phyloP scores from a whole-genome alignment of 2,888 invertebrate species.

The Sialis lutaria region DNA sequence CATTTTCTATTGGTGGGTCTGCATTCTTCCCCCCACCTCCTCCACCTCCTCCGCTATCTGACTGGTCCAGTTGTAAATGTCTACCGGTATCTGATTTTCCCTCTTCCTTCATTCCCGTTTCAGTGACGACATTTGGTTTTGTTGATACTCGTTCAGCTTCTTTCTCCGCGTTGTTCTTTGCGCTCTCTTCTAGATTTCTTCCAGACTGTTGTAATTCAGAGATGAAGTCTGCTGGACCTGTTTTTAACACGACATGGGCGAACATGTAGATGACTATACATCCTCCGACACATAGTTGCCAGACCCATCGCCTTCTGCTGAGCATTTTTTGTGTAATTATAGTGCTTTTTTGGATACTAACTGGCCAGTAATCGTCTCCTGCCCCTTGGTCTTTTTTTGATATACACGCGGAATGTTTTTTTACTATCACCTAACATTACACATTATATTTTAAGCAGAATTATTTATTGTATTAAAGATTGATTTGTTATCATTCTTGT shows the following conservation, averaged over 20 bases:
- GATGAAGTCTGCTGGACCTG: conserved; percentile 12
- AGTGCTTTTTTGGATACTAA: not conserved
- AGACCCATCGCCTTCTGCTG: conserved; percentile 8
- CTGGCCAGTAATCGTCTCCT: not conserved
- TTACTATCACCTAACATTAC: too few species aligned
- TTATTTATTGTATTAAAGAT: too few species aligned
- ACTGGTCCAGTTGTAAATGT: not conserved
- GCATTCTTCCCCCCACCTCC: not conserved
- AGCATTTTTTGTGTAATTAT: conserved; percentile 4
- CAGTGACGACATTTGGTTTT: not conserved
- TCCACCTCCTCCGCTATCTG: not conserved
- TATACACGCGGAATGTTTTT: not conserved
- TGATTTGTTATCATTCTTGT: too few species aligned
- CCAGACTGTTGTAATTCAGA: conserved; percentile 27
- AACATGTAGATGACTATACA: conserved; percentile 8
- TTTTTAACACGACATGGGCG: conserved; percentile 8
- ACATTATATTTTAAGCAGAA: too few species aligned
- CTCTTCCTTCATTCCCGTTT: not conserved
- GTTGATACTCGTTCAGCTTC: not conserved
- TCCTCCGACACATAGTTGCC: conserved; percentile 5
- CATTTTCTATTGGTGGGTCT: not conserved
- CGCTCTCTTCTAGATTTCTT: conserved; percentile 19
- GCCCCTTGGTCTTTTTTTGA: not conserved
- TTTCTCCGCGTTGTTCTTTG: not conserved
- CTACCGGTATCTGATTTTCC: not conserved